These are phyloP conservation scores for Blastobasis lacticolella DNA, from an alignment of 2,888 invertebrate genomes.

Conservation along the genomic window DNA sequence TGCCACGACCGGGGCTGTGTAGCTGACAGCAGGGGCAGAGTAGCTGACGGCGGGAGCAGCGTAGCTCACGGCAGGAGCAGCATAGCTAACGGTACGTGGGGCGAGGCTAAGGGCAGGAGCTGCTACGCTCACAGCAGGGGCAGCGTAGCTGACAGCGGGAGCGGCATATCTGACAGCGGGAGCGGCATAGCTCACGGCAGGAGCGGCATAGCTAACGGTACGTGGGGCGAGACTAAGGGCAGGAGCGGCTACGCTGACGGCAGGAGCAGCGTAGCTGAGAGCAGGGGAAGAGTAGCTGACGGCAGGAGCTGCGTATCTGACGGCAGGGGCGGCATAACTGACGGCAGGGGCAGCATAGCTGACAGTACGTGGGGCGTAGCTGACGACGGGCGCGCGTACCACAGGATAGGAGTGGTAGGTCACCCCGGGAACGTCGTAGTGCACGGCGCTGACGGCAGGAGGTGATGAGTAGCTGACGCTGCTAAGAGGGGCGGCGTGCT, in stretches of 20 bases:
- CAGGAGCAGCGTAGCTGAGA: too few species aligned
- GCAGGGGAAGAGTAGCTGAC: too few species aligned
- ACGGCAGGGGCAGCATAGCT: too few species aligned
- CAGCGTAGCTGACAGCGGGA: constrained; percentile 7
- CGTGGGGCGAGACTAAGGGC: not conserved
- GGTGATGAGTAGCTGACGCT: too few species aligned
- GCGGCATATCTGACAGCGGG: constrained; percentile 4
- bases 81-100: constrained; percentile 4
- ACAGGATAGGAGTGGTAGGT: too few species aligned
- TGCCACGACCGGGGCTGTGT: not conserved
- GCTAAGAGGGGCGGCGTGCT: not conserved
- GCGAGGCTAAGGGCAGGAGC: constrained; percentile 1
- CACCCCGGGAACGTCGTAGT: too few species aligned
- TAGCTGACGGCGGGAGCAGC: constrained; percentile 6
- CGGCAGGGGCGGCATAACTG: too few species aligned
- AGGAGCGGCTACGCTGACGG: not conserved
- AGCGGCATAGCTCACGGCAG: constrained; percentile 4
- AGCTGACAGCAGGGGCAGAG: constrained; percentile 5
- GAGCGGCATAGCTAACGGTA: constrained; percentile 6
- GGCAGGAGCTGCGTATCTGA: too few species aligned
- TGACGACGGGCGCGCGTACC: too few species aligned
- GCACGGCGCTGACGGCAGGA: too few species aligned
- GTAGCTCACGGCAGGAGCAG: constrained; percentile 8
- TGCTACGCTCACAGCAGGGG: constrained; percentile 9
- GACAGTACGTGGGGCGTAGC: too few species aligned